Evolutionary conservation across 2,888 invertebrate genomes (phyloP).

Genomic region (Cheilosia soror): DNA sequence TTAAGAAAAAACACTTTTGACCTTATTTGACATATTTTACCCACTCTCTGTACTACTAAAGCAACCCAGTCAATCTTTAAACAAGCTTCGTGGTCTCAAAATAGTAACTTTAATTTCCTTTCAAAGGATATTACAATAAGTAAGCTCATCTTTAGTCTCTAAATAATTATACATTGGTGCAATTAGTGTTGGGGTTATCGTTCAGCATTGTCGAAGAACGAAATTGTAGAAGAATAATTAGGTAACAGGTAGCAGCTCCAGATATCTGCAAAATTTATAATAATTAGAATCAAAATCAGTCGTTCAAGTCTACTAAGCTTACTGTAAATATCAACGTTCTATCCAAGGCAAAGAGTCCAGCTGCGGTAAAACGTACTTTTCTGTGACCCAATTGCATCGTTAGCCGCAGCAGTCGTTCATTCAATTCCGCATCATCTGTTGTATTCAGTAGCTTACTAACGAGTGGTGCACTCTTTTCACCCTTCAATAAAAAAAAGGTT

Average conservation of each 20-base stretch:
- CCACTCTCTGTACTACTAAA: not conserved
- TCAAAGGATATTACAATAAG: not conserved
- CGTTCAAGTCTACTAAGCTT: conserved; percentile 32
- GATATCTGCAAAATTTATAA: conserved; percentile 79
- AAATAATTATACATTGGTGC: conserved; percentile 31
- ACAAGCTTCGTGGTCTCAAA: not conserved
- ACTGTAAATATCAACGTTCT: conserved; percentile 83
- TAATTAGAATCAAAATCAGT: not conserved
- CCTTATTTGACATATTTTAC: too few species aligned
- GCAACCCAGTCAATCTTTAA: not conserved
- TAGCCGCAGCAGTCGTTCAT: conserved; percentile 80
- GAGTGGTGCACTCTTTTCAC: conserved; percentile 78
- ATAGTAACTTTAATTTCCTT: not conserved
- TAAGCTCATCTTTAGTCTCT: not conserved
- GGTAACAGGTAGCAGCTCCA: conserved; percentile 83
- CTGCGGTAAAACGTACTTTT: conserved; percentile 82
- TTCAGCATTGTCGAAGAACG: conserved; percentile 77
- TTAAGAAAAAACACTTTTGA: too few species aligned
- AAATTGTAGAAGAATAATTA: conserved; percentile 83
- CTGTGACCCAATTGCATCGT: conserved; percentile 82
- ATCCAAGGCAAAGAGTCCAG: conserved; percentile 83
- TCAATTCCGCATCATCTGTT: conserved; percentile 79
- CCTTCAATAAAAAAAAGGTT: conserved; percentile 58
- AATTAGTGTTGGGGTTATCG: conserved; percentile 41
- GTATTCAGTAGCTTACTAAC: conserved; percentile 82